Percentiles rank a stretch among this genome's conserved stretches.
These are phyloP conservation scores for Pandemis heparana DNA, from an alignment of 2,888 invertebrate genomes.

Conservation along the genomic window DNA sequence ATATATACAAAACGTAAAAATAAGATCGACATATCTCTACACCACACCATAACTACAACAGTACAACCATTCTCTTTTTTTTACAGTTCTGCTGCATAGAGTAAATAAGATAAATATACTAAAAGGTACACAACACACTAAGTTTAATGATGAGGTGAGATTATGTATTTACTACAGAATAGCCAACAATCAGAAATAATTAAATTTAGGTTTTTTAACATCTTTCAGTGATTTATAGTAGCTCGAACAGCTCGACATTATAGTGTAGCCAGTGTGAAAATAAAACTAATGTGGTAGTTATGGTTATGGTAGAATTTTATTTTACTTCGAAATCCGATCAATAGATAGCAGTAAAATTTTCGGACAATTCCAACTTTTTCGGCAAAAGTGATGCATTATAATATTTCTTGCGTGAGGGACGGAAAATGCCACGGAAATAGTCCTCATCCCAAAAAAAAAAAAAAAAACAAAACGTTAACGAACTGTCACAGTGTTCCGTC, in stretches of 20 bases:
- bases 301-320: not conserved
- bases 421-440: not conserved
- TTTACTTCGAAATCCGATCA: not conserved
- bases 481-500: no score
- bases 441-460: not conserved
- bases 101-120: no score
- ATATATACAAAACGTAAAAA: slow-evolving; percentile 80
- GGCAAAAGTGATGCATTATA: no score
- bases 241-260: not conserved
- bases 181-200: no score
- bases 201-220: no score
- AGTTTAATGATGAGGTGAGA: no score
- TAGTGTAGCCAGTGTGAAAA: not conserved
- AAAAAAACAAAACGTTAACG: not conserved
- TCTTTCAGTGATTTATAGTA: not conserved
- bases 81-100: no score
- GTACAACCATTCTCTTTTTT: slow-evolving; percentile 1
- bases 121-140: no score
- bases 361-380: not conserved
- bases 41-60: slow-evolving; percentile 70
- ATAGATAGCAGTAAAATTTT: not conserved
- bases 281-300: not conserved
- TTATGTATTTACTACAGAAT: no score
- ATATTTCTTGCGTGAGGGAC: no score
- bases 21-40: slow-evolving; percentile 71